Evolutionary conservation across 2,888 invertebrate species (phyloP), one percentile per base, ranked within the genome.

Genomic region (Harmothoe impar): DNA sequence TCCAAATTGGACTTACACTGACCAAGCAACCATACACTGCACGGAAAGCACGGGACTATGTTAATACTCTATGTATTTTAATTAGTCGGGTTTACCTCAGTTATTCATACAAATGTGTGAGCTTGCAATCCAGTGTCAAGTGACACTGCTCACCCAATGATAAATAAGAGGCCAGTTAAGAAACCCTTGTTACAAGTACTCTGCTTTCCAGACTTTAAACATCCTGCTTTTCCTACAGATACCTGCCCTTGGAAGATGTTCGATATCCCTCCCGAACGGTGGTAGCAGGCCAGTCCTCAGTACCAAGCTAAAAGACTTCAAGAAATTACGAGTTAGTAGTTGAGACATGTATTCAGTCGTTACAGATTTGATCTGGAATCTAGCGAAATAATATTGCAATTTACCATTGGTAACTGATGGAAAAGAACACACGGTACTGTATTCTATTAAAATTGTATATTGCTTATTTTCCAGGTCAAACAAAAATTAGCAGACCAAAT

Each of bases 291-390:
- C 92, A 81, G 90, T 89, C 31, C 77, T 91, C 81, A 89, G 92
- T 89, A 89, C 91, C 29, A 84, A 92, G 33, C 93, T 93, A n/a
- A 93, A 91, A 85, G 93, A 94, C 54, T 91, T 94, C 23, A 92
- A 92, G 43, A 93, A 93, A 56, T 89, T 93, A 54, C 93, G 94
- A 93, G 94, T 94, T 93, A 91, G 94, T 93, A 17, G 17, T 17
- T 17, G 1, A 62, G 62, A 23, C 62, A 62, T 23, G n/a, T 62
- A 62, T n/a, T 62, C 25, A n/a, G n/a, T 77, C 20, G 3, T 77
- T 77, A 3, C 25, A 10, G 29, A n/a, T 7, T 62, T 15, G 17
- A 77, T 31, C 17, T 77, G 25, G 25, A 7, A 77, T 77, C 25
- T 68, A 20, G n/a, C 25, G 10, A 25, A n/a, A 25, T n/a, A 68